These are phyloP conservation scores for Blastobasis lacticolella DNA, from an alignment of 2,888 invertebrate genomes.

Conservation along the genomic window DNA sequence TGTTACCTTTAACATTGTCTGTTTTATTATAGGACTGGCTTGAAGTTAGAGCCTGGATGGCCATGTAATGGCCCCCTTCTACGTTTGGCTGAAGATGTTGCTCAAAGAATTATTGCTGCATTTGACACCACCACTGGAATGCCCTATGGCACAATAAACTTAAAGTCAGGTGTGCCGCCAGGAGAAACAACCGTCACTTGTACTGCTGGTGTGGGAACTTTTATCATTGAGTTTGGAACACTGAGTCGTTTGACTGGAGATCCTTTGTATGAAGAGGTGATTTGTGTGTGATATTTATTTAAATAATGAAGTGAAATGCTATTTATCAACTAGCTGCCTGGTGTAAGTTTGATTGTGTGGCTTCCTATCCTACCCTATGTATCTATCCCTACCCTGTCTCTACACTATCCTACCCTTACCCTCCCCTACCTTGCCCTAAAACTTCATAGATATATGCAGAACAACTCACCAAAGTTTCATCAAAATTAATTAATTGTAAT, in stretches of 20 bases:
- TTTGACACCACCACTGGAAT: slow-evolving; percentile 94
- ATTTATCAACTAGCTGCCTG: too few relatives aligned
- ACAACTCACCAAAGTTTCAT: too few relatives aligned
- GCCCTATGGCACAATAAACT: slow-evolving; percentile 98
- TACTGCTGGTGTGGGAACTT: slow-evolving; percentile 98
- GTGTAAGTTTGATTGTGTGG: too few relatives aligned
- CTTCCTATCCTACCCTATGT: too few relatives aligned
- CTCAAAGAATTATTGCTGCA: slow-evolving; percentile 90
- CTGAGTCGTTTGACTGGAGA: slow-evolving; percentile 94
- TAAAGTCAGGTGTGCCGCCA: slow-evolving; percentile 91
- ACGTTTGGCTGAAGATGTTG: slow-evolving; percentile 94
- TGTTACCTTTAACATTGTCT: not conserved
- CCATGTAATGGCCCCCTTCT: slow-evolving; percentile 97
- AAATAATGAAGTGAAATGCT: too few relatives aligned
- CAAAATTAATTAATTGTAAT: too few relatives aligned
- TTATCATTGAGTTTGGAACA: slow-evolving; percentile 96
- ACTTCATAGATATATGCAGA: too few relatives aligned
- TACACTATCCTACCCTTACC: too few relatives aligned
- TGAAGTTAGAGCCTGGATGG: slow-evolving; percentile 92
- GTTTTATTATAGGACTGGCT: slow-evolving; percentile 78
- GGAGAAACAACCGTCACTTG: slow-evolving; percentile 98
- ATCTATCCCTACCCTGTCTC: too few relatives aligned
- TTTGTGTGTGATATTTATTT: not conserved
- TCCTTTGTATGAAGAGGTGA: slow-evolving; percentile 92
- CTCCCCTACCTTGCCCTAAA: too few relatives aligned